A percentile compares a stretch with the other conserved stretches of the same genome.
phyloP scores from a whole-genome alignment of 2,797 vertebrate genomes.

The Brotula barbata region DNA sequence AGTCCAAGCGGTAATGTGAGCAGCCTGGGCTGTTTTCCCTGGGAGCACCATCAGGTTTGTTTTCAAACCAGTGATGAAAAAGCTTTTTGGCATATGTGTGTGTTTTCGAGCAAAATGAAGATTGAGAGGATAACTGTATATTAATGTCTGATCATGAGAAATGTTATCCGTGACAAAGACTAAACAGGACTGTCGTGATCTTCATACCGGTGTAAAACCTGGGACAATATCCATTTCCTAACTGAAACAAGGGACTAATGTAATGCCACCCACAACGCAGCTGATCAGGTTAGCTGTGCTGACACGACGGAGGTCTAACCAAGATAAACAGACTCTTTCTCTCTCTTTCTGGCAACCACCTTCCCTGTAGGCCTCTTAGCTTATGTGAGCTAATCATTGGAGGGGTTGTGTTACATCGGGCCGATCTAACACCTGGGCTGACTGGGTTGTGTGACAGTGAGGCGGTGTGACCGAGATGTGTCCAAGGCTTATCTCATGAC shows the following conservation, averaged over 20 bases:
- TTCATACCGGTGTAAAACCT: no score
- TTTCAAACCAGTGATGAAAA: conserved; percentile 62
- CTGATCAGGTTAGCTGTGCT: conserved; percentile 65
- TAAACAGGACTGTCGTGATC: no score
- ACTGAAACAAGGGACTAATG: conserved; percentile 45
- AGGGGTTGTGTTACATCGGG: conserved; percentile 80
- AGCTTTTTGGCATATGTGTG: conserved; percentile 17
- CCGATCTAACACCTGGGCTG: conserved; percentile 81
- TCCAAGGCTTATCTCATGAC: conserved; percentile 79
- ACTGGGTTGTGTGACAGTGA: conserved; percentile 57
- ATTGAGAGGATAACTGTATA: conserved; percentile 28
- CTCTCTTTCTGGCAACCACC: conserved; percentile 51
- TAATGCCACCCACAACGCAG: conserved; percentile 67
- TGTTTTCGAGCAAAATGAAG: no score
- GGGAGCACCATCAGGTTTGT: conserved; percentile 67
- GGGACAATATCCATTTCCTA: conserved; percentile 34
- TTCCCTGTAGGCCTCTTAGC: conserved; percentile 65
- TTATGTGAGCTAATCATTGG: conserved; percentile 81
- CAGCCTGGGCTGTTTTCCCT: conserved; percentile 62
- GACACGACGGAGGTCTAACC: conserved; percentile 57
- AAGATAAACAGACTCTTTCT: conserved; percentile 59
- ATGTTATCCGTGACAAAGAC: conserved; percentile 42
- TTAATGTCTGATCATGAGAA: conserved; percentile 30
- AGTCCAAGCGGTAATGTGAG: conserved; percentile 64
- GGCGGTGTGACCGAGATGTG: conserved; percentile 68